These are phyloP conservation scores for Glyphotaelius pellucidus DNA, from an alignment of 2,888 invertebrate genomes.

Conservation along the genomic window DNA sequence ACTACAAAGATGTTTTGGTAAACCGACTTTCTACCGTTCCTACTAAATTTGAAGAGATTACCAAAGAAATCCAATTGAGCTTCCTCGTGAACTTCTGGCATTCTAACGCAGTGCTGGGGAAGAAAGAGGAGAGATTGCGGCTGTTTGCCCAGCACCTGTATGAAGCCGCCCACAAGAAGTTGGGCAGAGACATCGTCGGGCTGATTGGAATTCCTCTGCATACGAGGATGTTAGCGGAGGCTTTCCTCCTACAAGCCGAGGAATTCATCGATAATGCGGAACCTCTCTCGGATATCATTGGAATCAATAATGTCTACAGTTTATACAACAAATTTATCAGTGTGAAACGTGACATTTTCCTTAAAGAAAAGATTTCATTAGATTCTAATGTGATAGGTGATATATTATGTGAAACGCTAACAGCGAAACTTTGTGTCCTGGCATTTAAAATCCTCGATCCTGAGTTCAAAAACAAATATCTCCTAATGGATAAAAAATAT, in stretches of 20 bases:
- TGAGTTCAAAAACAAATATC: too few relatives aligned
- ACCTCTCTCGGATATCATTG: background rate
- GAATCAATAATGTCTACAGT: background rate
- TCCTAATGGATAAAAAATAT: too few relatives aligned
- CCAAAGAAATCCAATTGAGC: background rate
- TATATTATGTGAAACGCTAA: background rate
- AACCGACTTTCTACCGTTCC: background rate
- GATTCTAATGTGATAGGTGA: background rate
- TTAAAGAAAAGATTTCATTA: background rate
- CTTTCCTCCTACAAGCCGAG: background rate
- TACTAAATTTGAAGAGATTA: background rate
- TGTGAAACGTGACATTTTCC: background rate
- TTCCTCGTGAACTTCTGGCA: background rate
- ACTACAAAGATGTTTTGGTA: background rate
- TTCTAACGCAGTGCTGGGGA: background rate
- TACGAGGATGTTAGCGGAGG: background rate
- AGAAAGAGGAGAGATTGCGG: background rate
- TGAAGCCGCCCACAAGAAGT: background rate
- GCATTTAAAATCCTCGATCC: too few relatives aligned
- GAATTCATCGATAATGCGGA: background rate
- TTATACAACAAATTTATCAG: background rate
- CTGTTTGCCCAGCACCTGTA: background rate
- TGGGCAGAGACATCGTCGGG: background rate
- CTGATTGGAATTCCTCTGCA: background rate
- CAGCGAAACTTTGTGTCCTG: too few relatives aligned